phyloP scores from a whole-genome alignment of 2,797 vertebrate genomes.

The Acrossocheilus wenchowensis region DNA sequence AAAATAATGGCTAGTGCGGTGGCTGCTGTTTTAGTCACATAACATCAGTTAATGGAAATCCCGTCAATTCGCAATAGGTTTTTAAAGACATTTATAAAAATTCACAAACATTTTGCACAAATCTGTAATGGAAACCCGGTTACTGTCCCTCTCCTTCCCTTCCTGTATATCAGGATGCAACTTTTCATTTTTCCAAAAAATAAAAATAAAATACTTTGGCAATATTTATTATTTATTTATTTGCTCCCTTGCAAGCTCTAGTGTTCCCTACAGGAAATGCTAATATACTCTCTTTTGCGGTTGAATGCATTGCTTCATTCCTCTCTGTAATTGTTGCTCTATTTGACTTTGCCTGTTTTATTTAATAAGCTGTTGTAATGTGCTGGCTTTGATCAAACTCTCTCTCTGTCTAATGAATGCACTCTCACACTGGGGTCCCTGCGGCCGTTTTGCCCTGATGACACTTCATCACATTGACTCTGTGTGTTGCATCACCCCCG shows the following conservation, averaged over 20 bases:
- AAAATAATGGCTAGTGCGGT: no score
- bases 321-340: conserved; percentile 14
- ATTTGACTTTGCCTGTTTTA: conserved; percentile 1
- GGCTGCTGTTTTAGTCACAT: no score
- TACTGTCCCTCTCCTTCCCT: not conserved
- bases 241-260: not conserved
- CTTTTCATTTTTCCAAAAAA: not conserved
- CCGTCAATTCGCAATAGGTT: no score
- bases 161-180: not conserved
- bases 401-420: conserved; percentile 29
- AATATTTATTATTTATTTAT: conserved; percentile 1
- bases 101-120: no score
- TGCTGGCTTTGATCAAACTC: not conserved
- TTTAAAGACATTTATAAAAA: no score
- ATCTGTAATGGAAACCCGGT: no score
- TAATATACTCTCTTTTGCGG: not conserved
- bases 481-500: conserved; percentile 24
- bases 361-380: conserved; percentile 26
- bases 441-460: conserved; percentile 24
- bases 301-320: not conserved
- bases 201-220: not conserved
- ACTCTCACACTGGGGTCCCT: conserved; percentile 15
- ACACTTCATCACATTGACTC: conserved; percentile 33
- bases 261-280: conserved; percentile 12
- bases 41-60: no score